Percentiles rank a stretch among this genome's conserved stretches.
Evolutionary conservation across 2,113 vertebrate species (phyloP).

Genomic region (Promerops cafer): DNA sequence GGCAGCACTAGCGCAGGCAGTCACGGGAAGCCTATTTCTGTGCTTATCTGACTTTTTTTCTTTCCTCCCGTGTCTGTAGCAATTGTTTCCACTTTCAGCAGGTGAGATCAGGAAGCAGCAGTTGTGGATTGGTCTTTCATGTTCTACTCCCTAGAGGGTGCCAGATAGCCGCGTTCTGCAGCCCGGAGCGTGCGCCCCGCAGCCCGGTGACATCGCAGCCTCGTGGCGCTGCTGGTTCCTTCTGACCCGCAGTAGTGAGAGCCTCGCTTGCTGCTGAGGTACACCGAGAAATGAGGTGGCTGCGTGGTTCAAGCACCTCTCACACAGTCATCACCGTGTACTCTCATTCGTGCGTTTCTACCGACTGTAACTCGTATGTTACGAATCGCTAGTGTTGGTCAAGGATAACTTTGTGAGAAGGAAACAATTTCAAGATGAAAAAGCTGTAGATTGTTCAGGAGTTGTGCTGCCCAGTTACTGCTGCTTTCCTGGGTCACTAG

Average conservation of each 20-base stretch:
- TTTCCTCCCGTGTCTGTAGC: fast-evolving
- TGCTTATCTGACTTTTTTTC: neutral
- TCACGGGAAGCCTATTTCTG: fast-evolving
- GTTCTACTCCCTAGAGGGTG: constrained; percentile 72
- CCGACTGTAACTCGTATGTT: fast-evolving
- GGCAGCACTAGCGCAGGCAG: too few species aligned
- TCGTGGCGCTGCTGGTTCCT: too few species aligned
- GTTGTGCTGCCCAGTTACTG: neutral
- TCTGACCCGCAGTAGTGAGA: fast-evolving
- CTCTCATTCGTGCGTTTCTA: fast-evolving
- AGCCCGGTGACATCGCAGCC: neutral
- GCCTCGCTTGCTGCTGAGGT: neutral
- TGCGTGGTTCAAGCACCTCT: neutral
- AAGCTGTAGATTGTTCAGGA: neutral
- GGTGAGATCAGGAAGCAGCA: neutral
- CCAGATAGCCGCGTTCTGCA: constrained; percentile 9
- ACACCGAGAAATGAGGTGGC: fast-evolving
- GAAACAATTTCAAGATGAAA: neutral
- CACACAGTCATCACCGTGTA: fast-evolving
- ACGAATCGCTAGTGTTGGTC: neutral
- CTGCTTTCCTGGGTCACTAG: neutral
- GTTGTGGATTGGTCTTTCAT: neutral
- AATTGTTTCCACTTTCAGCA: fast-evolving
- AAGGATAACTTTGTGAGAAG: neutral
- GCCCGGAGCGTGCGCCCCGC: neutral